Percentiles rank a stretch among this genome's conserved stretches.
phyloP scores from a whole-genome alignment of 2,113 vertebrate genomes.

The Hoplias malabaricus region DNA sequence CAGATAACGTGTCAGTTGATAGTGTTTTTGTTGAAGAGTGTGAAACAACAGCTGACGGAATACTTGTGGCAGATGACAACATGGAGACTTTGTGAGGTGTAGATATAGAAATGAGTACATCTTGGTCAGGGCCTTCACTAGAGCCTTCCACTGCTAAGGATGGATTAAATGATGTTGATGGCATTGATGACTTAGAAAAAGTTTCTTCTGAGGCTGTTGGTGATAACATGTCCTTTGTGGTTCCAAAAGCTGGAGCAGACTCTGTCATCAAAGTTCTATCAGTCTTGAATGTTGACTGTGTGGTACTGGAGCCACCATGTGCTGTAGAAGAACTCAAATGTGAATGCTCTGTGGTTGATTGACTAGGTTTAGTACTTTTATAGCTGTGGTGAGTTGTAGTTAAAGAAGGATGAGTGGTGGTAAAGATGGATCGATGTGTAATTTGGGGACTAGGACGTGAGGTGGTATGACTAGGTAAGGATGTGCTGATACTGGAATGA shows the following conservation, averaged over 20 bases:
- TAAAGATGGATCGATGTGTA: background rate
- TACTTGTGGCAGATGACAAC: background rate
- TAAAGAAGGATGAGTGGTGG: background rate
- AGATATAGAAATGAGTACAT: background rate
- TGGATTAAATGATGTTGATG: background rate
- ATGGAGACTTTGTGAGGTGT: background rate
- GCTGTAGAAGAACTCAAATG: background rate
- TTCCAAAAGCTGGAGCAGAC: background rate
- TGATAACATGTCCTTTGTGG: background rate
- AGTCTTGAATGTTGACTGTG: background rate
- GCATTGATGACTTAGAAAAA: slow-evolving; percentile 9
- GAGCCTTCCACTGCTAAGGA: slow-evolving; percentile 9
- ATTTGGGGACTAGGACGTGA: background rate
- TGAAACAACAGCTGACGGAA: background rate
- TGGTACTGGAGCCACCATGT: background rate
- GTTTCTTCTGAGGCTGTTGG: background rate
- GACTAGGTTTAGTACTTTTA: background rate
- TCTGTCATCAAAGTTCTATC: background rate
- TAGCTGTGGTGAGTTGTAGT: slow-evolving; percentile 3
- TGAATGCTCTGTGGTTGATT: background rate
- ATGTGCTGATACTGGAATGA: background rate
- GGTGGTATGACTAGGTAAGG: background rate
- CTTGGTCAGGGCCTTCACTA: slow-evolving; percentile 1
- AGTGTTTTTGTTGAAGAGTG: background rate
- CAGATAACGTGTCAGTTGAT: background rate